Base-by-base conservation (phyloP, 2,797 vertebrate species). In the Macropodus opercularis region DNA sequence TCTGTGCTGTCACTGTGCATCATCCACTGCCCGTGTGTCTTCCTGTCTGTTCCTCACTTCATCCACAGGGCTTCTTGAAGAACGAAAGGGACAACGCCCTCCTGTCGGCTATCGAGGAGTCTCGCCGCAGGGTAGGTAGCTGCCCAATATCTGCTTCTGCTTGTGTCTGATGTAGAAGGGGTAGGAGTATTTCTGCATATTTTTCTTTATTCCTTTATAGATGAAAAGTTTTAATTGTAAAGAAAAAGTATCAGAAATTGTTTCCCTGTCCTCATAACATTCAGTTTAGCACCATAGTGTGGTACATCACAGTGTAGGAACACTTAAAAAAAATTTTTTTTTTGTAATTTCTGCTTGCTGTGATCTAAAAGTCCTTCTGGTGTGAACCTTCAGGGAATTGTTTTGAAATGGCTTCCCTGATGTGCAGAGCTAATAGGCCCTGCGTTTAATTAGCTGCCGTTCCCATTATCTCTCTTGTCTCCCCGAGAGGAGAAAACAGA, bases 61-160 rank as follows among this genome's bases (percentile, higher is more conserved):
- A 8, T 73, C 65, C 44, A 38, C 89, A 99, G 97, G 96, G 97
- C 61, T 98, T 98, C 91, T 83, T 98, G 79, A 99, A 99, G 89
- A 99, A 99, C 79, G 97, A 99, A 87, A 94, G 97, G 81, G 97
- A 99, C 86, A 99, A 99, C 92, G 96, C 96, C 22, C 89, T 99
- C 71, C 90, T 99, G 66, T 98, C 97, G 15, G 96, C 96, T 79
- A 98, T 98, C 38, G 97, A 99, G 80, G 97, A 99, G 82, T 99
- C 96, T 18, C 94, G 97, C 67, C 97, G 94, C 89, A 94, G 95
- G 94, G 96, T 98, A 85, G 92, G 95, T 87, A 58, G 74, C 68
- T 58, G 48, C 27, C 44, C 49, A n/a, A 14, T 34, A 35, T 68
- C 53, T 21, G 44, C 44, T 17, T 64, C 61, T n/a, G n/a, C n/a